phyloP scores from a whole-genome alignment of 1,140 invertebrate species.

The Drosophila watanabei region DNA sequence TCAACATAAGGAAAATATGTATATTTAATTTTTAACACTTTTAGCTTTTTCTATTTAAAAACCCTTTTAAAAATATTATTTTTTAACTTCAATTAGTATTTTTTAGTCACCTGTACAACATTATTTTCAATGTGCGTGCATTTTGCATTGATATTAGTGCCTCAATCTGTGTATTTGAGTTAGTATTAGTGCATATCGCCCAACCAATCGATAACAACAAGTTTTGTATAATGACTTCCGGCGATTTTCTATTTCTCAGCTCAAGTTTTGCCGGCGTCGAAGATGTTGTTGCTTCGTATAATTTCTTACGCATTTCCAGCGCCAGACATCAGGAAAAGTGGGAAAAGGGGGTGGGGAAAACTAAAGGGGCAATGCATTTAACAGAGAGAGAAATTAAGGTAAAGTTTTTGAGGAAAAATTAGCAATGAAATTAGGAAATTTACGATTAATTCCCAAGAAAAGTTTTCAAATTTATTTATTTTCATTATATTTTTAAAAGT shows the following conservation, averaged over 20 bases:
- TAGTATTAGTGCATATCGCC: conserved; percentile 67
- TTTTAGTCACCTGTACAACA: conserved; percentile 9
- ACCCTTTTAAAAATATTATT: neutral
- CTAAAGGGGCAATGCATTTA: neutral
- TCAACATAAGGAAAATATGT: neutral
- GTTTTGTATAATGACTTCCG: conserved; percentile 84
- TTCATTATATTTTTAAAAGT: neutral
- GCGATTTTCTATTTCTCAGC: conserved; percentile 83
- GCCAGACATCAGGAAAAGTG: conserved; percentile 39
- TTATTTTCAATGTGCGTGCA: conserved; percentile 16
- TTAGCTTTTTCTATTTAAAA: neutral
- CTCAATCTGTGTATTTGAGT: conserved; percentile 11
- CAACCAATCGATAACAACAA: conserved; percentile 83
- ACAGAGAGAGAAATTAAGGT: neutral
- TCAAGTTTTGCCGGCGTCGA: conserved; percentile 72
- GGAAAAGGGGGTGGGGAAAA: neutral
- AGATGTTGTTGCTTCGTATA: conserved; percentile 69
- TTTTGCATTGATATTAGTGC: neutral
- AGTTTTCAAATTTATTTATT: neutral
- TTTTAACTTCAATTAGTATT: neutral
- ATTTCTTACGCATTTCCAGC: conserved; percentile 81
- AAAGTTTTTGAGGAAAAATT: too few relatives aligned
- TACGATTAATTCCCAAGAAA: too few relatives aligned
- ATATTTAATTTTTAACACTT: neutral
- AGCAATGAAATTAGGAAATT: too few relatives aligned